Percentiles rank a stretch among this genome's conserved stretches.
phyloP scores from a whole-genome alignment of 2,113 vertebrate genomes.

The Oreochromis spilurus region DNA sequence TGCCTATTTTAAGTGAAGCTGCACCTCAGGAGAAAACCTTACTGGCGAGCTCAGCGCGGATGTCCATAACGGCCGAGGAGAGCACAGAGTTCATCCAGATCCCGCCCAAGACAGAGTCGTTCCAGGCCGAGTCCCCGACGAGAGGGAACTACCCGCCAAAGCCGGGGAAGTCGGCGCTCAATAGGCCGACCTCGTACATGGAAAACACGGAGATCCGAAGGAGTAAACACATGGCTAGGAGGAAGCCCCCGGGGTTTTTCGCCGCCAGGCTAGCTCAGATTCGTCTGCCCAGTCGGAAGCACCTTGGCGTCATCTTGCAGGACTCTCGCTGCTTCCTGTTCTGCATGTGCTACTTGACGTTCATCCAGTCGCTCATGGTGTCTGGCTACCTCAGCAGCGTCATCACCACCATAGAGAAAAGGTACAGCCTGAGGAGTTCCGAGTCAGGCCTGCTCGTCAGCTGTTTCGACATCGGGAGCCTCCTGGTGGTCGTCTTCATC shows the following conservation, averaged over 20 bases:
- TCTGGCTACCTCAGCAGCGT: slow-evolving; percentile 98
- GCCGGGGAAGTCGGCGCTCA: slow-evolving; percentile 61
- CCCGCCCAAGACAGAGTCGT: slow-evolving; percentile 29
- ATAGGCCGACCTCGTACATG: slow-evolving; percentile 59
- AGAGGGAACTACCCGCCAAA: slow-evolving; percentile 43
- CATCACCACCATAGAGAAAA: slow-evolving; percentile 97
- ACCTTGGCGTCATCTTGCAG: slow-evolving; percentile 73
- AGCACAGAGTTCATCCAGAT: slow-evolving; percentile 48
- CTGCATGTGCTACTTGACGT: slow-evolving; percentile 74
- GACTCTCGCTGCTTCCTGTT: slow-evolving; percentile 87
- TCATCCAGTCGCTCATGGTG: slow-evolving; percentile 94
- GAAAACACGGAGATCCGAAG: slow-evolving; percentile 35
- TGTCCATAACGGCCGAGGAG: slow-evolving; percentile 47
- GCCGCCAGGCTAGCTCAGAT: slow-evolving; percentile 49
- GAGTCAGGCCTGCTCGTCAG: slow-evolving; percentile 97
- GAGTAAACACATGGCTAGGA: slow-evolving; percentile 40
- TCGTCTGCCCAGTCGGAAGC: slow-evolving; percentile 70
- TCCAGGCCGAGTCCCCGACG: slow-evolving; percentile 31
- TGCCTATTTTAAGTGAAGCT: slow-evolving; percentile 71
- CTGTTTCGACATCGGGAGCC: slow-evolving; percentile 97
- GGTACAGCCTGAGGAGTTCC: slow-evolving; percentile 93
- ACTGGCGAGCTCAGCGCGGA: slow-evolving; percentile 39
- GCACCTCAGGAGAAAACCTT: slow-evolving; percentile 45
- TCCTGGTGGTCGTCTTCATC: slow-evolving; percentile 95
- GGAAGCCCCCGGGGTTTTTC: slow-evolving; percentile 52